These are phyloP conservation scores for Acanthopleura granulata DNA, from an alignment of 2,888 invertebrate genomes.

Conservation along the genomic window DNA sequence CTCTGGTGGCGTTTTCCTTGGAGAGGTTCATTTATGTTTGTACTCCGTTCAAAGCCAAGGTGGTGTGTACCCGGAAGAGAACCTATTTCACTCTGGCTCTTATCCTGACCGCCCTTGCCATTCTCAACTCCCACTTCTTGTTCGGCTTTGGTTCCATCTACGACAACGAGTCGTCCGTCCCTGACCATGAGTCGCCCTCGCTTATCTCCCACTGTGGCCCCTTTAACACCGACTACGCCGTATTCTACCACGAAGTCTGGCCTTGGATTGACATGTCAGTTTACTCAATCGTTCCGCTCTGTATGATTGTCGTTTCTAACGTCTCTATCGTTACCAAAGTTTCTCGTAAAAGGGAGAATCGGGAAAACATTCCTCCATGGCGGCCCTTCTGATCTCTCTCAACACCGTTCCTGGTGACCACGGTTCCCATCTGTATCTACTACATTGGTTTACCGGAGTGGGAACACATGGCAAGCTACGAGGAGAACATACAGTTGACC, in stretches of 20 bases:
- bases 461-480: slow-evolving; percentile 9
- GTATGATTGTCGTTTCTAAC: slow-evolving; percentile 50
- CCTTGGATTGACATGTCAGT: slow-evolving; percentile 57
- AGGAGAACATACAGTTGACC: slow-evolving; percentile 27
- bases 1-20: slow-evolving; percentile 55
- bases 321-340: slow-evolving; percentile 46
- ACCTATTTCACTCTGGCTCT: slow-evolving; percentile 31
- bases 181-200: background rate
- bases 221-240: slow-evolving; percentile 29
- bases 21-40: slow-evolving; percentile 54
- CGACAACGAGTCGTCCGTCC: too few relatives aligned
- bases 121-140: slow-evolving; percentile 47
- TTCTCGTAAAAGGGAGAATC: slow-evolving; percentile 22
- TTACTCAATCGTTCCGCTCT: slow-evolving; percentile 51
- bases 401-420: slow-evolving; percentile 49
- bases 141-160: slow-evolving; percentile 36
- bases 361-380: slow-evolving; percentile 43
- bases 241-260: slow-evolving; percentile 43
- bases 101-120: slow-evolving; percentile 34
- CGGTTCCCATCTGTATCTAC: slow-evolving; percentile 44
- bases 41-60: slow-evolving; percentile 46
- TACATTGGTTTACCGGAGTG: slow-evolving; percentile 38
- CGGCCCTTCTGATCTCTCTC: slow-evolving; percentile 46
- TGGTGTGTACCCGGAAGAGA: slow-evolving; percentile 36
- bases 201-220: slow-evolving; percentile 26